These are phyloP conservation scores for Zaprionus lineosus DNA, from an alignment of 2,888 invertebrate species.

Conservation along the genomic window DNA sequence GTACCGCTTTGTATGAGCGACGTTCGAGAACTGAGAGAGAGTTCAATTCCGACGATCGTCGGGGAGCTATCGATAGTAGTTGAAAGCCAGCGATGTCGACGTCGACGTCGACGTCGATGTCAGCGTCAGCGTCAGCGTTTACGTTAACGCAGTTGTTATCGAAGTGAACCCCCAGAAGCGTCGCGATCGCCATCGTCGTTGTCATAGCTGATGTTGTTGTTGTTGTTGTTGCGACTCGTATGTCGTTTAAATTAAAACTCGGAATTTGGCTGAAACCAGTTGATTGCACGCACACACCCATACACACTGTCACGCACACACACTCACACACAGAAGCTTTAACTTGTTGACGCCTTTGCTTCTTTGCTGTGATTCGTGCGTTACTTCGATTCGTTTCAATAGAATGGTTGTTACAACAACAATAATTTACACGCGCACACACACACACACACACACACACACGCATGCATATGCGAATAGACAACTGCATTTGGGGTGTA, in stretches of 20 bases:
- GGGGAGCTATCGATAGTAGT: slow-evolving; percentile 66
- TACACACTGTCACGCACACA: slow-evolving; percentile 10
- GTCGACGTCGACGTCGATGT: not conserved
- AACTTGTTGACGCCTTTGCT: slow-evolving; percentile 54
- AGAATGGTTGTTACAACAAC: slow-evolving; percentile 50
- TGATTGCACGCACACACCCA: slow-evolving; percentile 58
- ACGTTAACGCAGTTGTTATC: slow-evolving; percentile 45
- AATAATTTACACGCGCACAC: slow-evolving; percentile 12
- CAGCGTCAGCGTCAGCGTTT: slow-evolving; percentile 8
- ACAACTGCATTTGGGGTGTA: slow-evolving; percentile 38
- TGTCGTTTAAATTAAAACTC: slow-evolving; percentile 70
- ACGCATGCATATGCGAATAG: slow-evolving; percentile 2
- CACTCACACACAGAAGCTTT: slow-evolving; percentile 11
- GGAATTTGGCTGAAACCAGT: slow-evolving; percentile 76
- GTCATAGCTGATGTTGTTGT: slow-evolving; percentile 19
- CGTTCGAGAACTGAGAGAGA: slow-evolving; percentile 59
- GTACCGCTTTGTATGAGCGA: slow-evolving; percentile 62
- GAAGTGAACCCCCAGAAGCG: slow-evolving; percentile 51
- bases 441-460: slow-evolving; percentile 5
- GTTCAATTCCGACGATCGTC: slow-evolving; percentile 30
- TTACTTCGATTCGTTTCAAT: slow-evolving; percentile 60
- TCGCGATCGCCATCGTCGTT: slow-evolving; percentile 28
- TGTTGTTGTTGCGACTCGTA: slow-evolving; percentile 36
- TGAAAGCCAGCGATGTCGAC: slow-evolving; percentile 27
- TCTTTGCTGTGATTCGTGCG: slow-evolving; percentile 69